A percentile compares a stretch with the other conserved stretches of the same genome.
phyloP scores from a whole-genome alignment of 2,113 vertebrate genomes.

The Pachyramphus minor region DNA sequence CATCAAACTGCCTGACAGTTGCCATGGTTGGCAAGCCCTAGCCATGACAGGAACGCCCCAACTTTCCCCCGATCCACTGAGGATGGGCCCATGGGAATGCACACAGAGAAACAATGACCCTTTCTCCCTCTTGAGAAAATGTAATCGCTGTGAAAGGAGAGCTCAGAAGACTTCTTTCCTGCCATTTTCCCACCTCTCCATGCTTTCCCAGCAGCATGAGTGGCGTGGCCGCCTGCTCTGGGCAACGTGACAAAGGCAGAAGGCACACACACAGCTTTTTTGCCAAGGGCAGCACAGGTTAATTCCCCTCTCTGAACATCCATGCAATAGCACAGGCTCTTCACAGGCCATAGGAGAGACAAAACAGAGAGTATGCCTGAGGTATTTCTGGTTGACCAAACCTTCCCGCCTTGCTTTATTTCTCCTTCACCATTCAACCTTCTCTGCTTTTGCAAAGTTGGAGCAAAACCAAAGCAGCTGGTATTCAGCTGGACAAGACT shows the following conservation, averaged over 20 bases:
- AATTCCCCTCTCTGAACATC: not conserved
- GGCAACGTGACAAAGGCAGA: not conserved
- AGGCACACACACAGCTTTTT: not conserved
- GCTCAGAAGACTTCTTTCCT: not conserved
- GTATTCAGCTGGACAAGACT: not conserved
- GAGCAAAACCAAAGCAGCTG: conserved; percentile 18
- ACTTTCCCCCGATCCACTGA: not conserved
- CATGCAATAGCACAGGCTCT: not conserved
- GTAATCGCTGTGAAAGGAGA: not conserved
- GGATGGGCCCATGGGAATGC: not conserved
- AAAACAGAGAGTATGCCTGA: not conserved
- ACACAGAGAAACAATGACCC: not conserved
- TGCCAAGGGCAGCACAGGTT: not conserved
- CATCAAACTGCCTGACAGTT: not conserved
- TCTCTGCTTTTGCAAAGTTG: not conserved
- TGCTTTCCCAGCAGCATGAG: not conserved
- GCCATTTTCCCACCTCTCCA: not conserved
- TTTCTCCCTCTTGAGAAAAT: not conserved
- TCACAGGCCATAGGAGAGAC: not conserved
- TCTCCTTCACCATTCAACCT: not conserved
- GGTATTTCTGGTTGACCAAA: not conserved
- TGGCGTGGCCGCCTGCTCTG: not conserved
- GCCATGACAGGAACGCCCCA: not conserved
- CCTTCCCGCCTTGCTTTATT: not conserved
- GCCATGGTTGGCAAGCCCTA: not conserved